A percentile compares a stretch with the other conserved stretches of the same genome.
Conservation (phyloP, 2,888 invertebrate genomes). For the Noctua pronuba region DNA sequence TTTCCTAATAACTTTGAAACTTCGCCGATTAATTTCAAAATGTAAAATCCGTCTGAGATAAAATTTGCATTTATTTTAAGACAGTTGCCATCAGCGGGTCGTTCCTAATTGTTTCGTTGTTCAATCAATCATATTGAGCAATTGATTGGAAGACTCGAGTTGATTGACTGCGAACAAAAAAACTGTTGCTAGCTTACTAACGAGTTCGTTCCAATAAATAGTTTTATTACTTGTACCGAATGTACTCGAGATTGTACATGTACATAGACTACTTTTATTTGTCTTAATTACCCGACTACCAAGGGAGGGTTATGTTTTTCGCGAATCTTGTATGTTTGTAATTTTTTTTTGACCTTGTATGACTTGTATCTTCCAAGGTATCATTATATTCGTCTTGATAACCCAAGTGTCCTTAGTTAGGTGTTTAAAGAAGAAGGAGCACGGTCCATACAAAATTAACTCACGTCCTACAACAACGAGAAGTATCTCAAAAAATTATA, state of each 20-base stretch:
- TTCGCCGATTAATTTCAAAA: slow-evolving; percentile 39
- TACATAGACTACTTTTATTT: slow-evolving; percentile 4
- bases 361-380: too few relatives aligned
- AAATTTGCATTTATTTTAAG: slow-evolving; percentile 46
- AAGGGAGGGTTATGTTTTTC: too few relatives aligned
- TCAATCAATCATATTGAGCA: slow-evolving; percentile 59
- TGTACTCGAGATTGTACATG: neutral
- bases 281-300: neutral
- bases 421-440: too few relatives aligned
- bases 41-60: slow-evolving; percentile 10
- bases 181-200: slow-evolving; percentile 40
- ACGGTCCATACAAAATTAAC: too few relatives aligned
- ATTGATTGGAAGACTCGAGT: slow-evolving; percentile 49
- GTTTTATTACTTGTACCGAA: slow-evolving; percentile 40
- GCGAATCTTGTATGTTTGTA: too few relatives aligned
- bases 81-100: slow-evolving; percentile 33
- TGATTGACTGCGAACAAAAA: slow-evolving; percentile 49
- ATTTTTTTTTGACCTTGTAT: too few relatives aligned
- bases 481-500: too few relatives aligned
- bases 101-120: slow-evolving; percentile 52
- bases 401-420: too few relatives aligned
- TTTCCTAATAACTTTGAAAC: slow-evolving; percentile 6
- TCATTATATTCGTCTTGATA: too few relatives aligned
- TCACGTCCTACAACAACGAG: too few relatives aligned
- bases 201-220: slow-evolving; percentile 23